Evolutionary conservation across 2,113 vertebrate species (phyloP).

Genomic region (Chionodraco myersi): DNA sequence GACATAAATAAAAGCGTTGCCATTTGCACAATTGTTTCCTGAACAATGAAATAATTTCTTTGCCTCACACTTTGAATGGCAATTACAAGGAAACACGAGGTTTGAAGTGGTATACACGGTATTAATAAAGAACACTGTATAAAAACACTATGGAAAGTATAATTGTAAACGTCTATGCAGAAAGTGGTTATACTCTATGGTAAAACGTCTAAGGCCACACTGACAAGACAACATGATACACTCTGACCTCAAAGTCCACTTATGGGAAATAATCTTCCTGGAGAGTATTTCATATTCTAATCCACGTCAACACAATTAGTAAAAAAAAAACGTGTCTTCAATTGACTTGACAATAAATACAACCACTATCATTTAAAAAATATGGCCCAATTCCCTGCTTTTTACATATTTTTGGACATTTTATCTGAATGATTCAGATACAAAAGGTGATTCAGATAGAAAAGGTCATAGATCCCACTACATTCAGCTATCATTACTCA

Average conservation of each 20-base stretch:
- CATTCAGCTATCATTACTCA: not conserved
- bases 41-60: too few species aligned
- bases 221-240: conserved; percentile 20
- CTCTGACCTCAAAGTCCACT: conserved; percentile 5
- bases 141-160: too few species aligned
- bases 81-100: too few species aligned
- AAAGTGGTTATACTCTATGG: not conserved
- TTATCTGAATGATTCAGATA: too few species aligned
- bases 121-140: too few species aligned
- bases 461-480: not conserved
- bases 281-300: conserved; percentile 10
- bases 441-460: not conserved
- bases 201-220: not conserved
- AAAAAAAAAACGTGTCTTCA: not conserved
- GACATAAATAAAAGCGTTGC: too few species aligned
- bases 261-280: not conserved
- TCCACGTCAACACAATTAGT: not conserved
- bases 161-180: too few species aligned
- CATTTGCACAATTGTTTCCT: too few species aligned
- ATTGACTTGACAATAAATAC: not conserved
- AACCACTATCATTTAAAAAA: not conserved
- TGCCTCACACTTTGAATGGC: too few species aligned
- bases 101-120: too few species aligned
- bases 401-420: not conserved
- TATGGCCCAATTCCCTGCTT: not conserved